These are phyloP conservation scores for Dicyrtoma fusca DNA, from an alignment of 2,888 invertebrate species.

Conservation along the genomic window DNA sequence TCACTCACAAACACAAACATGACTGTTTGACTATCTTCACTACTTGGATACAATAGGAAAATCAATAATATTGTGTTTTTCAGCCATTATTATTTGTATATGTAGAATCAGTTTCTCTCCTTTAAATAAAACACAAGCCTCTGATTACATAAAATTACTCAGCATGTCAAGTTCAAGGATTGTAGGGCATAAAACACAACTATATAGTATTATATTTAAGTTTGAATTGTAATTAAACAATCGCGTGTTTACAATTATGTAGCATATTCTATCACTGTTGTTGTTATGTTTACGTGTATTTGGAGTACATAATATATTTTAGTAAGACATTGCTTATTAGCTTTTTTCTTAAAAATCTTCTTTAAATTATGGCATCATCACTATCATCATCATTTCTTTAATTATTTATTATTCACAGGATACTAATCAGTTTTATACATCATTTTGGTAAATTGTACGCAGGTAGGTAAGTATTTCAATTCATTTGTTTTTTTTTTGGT, in stretches of 20 bases:
- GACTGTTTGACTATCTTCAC: not conserved
- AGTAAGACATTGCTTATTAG: not conserved
- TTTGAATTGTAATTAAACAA: too few relatives aligned
- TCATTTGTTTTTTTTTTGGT: not conserved
- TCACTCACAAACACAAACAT: constrained; percentile 30
- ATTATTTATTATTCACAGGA: constrained; percentile 20
- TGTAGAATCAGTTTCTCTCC: not conserved
- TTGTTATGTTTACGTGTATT: constrained; percentile 7
- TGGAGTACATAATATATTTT: not conserved
- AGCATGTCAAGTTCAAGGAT: too few relatives aligned
- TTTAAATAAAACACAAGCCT: constrained; percentile 5
- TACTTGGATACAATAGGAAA: constrained; percentile 12
- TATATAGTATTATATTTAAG: too few relatives aligned
- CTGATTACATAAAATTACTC: constrained; percentile 12
- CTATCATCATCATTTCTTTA: too few relatives aligned
- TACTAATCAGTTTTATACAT: constrained; percentile 8
- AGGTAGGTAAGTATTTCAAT: constrained; percentile 13
- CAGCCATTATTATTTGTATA: not conserved
- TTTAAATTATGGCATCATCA: constrained; percentile 23
- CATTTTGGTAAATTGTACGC: constrained; percentile 17
- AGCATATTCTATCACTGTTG: constrained; percentile 2
- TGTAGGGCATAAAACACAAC: constrained; percentile 1
- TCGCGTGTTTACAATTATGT: too few relatives aligned
- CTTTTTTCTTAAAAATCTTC: not conserved
- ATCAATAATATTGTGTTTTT: constrained; percentile 8